Evolutionary conservation across 2,113 vertebrate genomes (phyloP).

Genomic region (Catagonus wagneri): DNA sequence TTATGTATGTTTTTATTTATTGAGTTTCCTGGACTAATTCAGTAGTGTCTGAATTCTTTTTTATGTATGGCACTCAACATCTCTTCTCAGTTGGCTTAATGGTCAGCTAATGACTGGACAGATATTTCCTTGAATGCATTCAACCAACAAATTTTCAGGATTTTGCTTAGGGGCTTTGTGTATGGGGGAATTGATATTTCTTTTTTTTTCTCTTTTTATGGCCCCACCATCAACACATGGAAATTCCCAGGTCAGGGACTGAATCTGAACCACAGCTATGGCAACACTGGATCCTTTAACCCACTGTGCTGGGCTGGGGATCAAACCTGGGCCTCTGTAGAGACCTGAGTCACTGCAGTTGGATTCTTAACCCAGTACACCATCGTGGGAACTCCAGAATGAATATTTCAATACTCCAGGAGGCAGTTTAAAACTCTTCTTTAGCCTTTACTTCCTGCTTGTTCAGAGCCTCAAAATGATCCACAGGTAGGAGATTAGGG

Average conservation of each 20-base stretch:
- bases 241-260: no score
- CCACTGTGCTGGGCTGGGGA: no score
- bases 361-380: no score
- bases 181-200: background rate
- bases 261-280: no score
- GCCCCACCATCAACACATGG: no score
- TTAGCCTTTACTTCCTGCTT: background rate
- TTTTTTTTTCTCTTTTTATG: no score
- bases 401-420: background rate
- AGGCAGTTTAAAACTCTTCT: background rate
- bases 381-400: no score
- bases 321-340: no score
- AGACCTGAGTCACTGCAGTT: no score
- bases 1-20: background rate
- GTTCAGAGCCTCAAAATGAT: background rate
- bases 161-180: background rate
- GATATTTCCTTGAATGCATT: background rate
- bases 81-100: background rate
- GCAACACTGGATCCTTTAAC: no score
- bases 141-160: background rate
- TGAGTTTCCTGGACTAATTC: background rate
- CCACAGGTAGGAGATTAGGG: background rate
- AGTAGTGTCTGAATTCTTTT: background rate
- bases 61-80: background rate
- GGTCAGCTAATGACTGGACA: background rate